Evolutionary conservation across 2,888 invertebrate species (phyloP).

Genomic region (Drosophila ezoana): DNA sequence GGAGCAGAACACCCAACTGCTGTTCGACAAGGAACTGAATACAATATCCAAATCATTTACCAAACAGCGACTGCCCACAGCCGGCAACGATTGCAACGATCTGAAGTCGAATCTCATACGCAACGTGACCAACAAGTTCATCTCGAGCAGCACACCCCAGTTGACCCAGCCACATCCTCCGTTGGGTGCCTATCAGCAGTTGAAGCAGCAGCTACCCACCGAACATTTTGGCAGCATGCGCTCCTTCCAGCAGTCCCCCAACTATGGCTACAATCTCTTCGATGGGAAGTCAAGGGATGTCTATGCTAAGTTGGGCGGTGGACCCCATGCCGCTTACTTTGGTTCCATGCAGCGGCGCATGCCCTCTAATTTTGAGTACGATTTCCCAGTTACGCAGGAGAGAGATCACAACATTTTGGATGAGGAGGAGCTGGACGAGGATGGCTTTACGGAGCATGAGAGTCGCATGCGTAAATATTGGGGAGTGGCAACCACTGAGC

Average conservation of each 20-base stretch:
- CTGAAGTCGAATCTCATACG: constrained; percentile 79
- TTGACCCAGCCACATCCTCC: constrained; percentile 75
- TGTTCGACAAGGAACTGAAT: constrained; percentile 95
- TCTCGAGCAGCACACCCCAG: constrained; percentile 90
- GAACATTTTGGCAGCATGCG: constrained; percentile 92
- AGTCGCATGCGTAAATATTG: constrained; percentile 95
- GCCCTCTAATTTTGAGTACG: constrained; percentile 93
- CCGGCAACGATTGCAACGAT: constrained; percentile 66
- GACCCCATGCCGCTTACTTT: constrained; percentile 94
- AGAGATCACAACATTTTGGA: constrained; percentile 88
- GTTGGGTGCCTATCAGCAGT: constrained; percentile 46
- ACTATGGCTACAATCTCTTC: constrained; percentile 70
- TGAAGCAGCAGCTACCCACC: constrained; percentile 46
- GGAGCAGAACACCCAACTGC: constrained; percentile 94
- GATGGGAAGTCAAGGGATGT: constrained; percentile 71
- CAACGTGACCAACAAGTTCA: constrained; percentile 85
- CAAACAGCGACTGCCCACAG: constrained; percentile 73
- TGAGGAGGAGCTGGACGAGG: constrained; percentile 84
- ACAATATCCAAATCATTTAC: constrained; percentile 89
- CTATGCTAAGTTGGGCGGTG: constrained; percentile 85
- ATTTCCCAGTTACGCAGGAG: constrained; percentile 93
- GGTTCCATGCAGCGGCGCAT: constrained; percentile 93
- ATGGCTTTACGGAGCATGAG: constrained; percentile 92
- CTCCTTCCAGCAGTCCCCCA: constrained; percentile 89
- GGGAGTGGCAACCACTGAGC: constrained; percentile 95